Base-by-base conservation (phyloP, 2,113 vertebrate species). In the Phaethon lepturus region DNA sequence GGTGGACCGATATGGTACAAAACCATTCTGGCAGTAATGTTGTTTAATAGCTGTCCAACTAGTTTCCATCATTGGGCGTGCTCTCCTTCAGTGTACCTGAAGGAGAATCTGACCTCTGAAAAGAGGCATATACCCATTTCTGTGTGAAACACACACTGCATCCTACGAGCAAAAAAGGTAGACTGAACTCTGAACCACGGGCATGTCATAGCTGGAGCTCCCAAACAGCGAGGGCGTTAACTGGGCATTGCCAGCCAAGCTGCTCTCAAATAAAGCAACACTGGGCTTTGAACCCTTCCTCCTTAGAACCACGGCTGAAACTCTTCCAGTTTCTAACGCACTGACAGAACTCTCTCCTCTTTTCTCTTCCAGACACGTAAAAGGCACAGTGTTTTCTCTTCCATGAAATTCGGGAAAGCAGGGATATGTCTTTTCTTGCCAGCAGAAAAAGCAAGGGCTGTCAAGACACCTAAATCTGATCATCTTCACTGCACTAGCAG, bases 391-490 rank as follows among this genome's bases (percentile, higher is more conserved):
- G 26, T 73, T 86, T 96, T 73, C 64, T 86, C 56, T 73, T 81
- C 86, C 62, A 73, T 50, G 53, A 91, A 87, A 95, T 94, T 89
- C 9, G 1, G 53, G 49, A 79, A 93, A 96, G 85, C 69, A 94
- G 45, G 81, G 80, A 60, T 82, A 33, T 28, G 77, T 93, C 84
- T 97, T 60, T 92, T 64, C 80, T 91, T 75, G 53, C 76, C 74
- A 95, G 86, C 31, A 95, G 76, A 79, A 95, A 92, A 83, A 82
- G 69, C 0, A 0, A 87, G 76, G 60, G 38, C 92, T 93, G 91
- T 91, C 91, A 95, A 87, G 80, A 91, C 44, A 92, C 80, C 74
- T 58, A 81, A 87, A 72, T 81, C 53, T 64, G 66, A 91, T 72
- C 22, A 68, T 85, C 86, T 77, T 84, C 80, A 49, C 33, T 44